Conservation (phyloP, 64 coral and sea anemone genomes). For the Pocillopora damicornis region DNA sequence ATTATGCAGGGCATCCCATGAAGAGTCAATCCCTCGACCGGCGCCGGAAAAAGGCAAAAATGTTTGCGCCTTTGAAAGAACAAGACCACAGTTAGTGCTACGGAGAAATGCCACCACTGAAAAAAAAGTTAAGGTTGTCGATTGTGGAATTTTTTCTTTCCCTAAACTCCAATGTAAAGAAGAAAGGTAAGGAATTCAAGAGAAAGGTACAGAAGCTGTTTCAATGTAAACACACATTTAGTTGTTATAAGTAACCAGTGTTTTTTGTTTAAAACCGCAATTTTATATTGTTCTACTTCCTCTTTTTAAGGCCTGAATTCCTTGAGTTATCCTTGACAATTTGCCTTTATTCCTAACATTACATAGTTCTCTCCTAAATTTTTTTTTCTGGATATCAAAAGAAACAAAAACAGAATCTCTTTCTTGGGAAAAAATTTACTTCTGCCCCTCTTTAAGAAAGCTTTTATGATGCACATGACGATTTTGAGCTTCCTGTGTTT, state of each 20-base stretch:
- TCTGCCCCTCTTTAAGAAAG: no score
- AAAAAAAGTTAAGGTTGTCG: not conserved
- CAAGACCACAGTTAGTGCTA: not conserved
- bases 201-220: no score
- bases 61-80: constrained; percentile 46
- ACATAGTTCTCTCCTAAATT: not conserved
- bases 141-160: constrained; percentile 33
- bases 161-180: constrained; percentile 29
- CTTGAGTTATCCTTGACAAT: not conserved
- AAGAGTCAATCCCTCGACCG: not conserved
- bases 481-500: no score
- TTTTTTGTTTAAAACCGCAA: not conserved
- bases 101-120: constrained; percentile 31
- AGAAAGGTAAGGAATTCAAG: constrained; percentile 23
- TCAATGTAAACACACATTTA: not conserved
- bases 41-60: constrained; percentile 36
- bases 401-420: no score
- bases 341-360: not conserved
- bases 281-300: not conserved
- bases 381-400: no score
- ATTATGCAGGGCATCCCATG: not conserved
- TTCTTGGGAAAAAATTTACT: no score
- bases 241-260: not conserved
- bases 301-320: not conserved
- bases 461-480: no score